These are phyloP conservation scores for Sebastes itinus DNA, from an alignment of 2,797 vertebrate genomes.

Conservation along the genomic window DNA sequence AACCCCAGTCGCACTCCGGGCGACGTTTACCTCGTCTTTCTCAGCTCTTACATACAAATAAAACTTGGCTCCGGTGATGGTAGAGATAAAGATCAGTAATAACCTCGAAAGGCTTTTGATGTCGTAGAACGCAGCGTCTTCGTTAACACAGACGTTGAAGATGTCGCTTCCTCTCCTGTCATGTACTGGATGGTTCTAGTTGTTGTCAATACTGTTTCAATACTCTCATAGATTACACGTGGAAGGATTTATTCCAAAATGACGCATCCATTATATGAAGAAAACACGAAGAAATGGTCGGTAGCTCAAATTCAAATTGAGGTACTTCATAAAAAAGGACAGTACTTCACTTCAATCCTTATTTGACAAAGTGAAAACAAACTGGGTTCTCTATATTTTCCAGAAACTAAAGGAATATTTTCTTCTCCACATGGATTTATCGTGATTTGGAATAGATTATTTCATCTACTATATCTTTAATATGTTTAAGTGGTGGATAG, in stretches of 20 bases:
- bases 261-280: conserved; percentile 48
- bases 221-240: conserved; percentile 49
- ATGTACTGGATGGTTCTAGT: conserved; percentile 53
- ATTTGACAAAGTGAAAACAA: neutral
- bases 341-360: conserved; percentile 10
- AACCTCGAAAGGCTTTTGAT: neutral
- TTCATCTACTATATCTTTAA: conserved; percentile 49
- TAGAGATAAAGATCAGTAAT: conserved; percentile 15
- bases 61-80: neutral
- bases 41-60: no score
- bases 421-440: conserved; percentile 53
- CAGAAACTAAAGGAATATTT: conserved; percentile 8
- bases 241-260: conserved; percentile 64
- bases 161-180: neutral
- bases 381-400: conserved; percentile 10
- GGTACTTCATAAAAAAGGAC: neutral
- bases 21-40: conserved; percentile 18
- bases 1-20: conserved; percentile 32
- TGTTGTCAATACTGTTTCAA: conserved; percentile 53
- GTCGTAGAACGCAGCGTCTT: conserved; percentile 8
- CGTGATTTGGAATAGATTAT: conserved; percentile 55
- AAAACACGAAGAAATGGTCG: neutral
- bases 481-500: conserved; percentile 64
- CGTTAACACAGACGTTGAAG: neutral
- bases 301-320: conserved; percentile 11